Evolutionary conservation across 1,140 invertebrate genomes (phyloP), one percentile per base, ranked within the genome.

Genomic region (Lordiphosa mommai): DNA sequence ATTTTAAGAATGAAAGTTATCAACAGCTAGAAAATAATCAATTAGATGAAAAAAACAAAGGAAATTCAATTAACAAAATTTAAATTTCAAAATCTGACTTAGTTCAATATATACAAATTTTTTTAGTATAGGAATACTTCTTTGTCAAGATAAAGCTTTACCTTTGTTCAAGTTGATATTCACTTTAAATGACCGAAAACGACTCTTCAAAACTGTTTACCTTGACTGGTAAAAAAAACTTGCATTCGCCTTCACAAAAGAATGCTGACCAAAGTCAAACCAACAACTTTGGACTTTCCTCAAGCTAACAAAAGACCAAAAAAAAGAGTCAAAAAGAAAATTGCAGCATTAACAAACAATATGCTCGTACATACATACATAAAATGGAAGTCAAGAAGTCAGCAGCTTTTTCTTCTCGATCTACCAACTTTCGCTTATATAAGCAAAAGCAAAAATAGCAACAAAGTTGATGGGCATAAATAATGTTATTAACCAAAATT

Each of bases 381-480:
- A 27, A 27, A 27, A 29, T 74, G 55, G 48, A 80, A 80, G 73
- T 47, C 51, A 60, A 80, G 50, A 74, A 82, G 74, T 80, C 74
- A 80, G 74, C 74, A 80, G 80, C 51, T 80, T 79, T 71, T 46
- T 58, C 48, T 38, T 49, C 51, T 70, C 49, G 57, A 50, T 68
- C 52, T 46, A 51, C 16, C 55, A 76, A 80, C 77, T 84, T 80
- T 80, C 72, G 76, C 76, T 80, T 82, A 82, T 82, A 80, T 80
- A 80, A 82, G 76, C 76, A 80, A 41, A 71, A n/a, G n/a, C n/a
- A n/a, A 80, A 44, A 50, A 71, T 57, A 48, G 43, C 48, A 76
- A 51, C 56, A 52, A 52, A 66, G 56, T 59, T 58, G 47, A 50
- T 57, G 30, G 65, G 77, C 72, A 72, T 76, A 57, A 33, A 76